Evolutionary conservation across 2,113 vertebrate genomes (phyloP).

Genomic region (Hucho hucho): DNA sequence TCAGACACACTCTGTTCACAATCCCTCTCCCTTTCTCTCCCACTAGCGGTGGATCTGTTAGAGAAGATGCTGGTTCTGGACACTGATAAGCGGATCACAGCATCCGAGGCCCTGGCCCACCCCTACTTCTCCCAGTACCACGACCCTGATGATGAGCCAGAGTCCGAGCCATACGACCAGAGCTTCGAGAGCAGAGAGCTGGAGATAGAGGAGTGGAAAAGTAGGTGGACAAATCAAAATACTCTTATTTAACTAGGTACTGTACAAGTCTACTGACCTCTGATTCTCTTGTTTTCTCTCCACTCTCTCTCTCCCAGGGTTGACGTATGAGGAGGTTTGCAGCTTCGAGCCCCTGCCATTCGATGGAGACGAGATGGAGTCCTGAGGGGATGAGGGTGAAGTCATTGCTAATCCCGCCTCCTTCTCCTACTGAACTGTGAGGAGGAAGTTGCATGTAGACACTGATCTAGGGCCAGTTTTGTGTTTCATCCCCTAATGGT

Average conservation of each 20-base stretch:
- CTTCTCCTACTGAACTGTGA: constrained; percentile 41
- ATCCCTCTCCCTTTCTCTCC: neutral
- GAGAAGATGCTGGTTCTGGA: constrained; percentile 98
- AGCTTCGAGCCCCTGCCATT: constrained; percentile 89
- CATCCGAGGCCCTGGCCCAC: constrained; percentile 89
- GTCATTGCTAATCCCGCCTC: constrained; percentile 28
- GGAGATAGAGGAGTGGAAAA: constrained; percentile 96
- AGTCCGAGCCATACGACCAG: constrained; percentile 96
- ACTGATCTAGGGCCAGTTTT: neutral
- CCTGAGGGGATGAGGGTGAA: constrained; percentile 69
- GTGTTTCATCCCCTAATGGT: too few relatives aligned
- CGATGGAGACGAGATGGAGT: constrained; percentile 95
- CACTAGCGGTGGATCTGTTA: constrained; percentile 89
- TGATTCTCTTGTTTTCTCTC: neutral
- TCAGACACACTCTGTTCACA: neutral
- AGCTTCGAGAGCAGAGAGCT: constrained; percentile 96
- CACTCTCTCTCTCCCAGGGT: constrained; percentile 65
- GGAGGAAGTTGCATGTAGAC: constrained; percentile 21
- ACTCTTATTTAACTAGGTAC: too few relatives aligned
- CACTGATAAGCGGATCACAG: constrained; percentile 95
- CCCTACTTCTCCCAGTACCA: constrained; percentile 95
- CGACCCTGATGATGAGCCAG: constrained; percentile 93
- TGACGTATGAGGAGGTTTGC: constrained; percentile 92
- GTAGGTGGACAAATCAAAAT: constrained; percentile 72
- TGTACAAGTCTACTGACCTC: neutral